Base-by-base conservation (phyloP, 2,113 vertebrate genomes). In the Aramus guarauna region DNA sequence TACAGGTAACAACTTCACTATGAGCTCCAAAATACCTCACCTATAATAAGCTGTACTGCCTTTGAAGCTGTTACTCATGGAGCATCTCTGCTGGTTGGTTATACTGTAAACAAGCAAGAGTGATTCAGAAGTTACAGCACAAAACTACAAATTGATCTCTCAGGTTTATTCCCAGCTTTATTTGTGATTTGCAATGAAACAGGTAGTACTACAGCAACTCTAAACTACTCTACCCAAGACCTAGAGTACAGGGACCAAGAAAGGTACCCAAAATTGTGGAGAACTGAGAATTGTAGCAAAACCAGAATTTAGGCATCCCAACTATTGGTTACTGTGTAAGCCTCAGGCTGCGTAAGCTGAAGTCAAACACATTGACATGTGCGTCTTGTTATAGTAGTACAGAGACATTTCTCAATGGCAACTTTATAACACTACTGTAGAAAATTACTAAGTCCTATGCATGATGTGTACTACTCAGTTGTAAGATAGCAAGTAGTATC, bases 331-430 rank as follows among this genome's bases (percentile, higher is more conserved):
- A 24, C 11, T 1, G 0, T 7, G 5, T 11, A 41, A 90, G 26
- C 8, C 12, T 48, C 71, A 55, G 19, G 30, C 29, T 59, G 29
- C 10, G 9, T 18, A 83, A 37, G 2, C 2, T 63, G 32, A 68
- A 74, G 32, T n/a, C 29, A 73, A 76, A 60, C 7, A 41, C 15
- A 6, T 1, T 15, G 20, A 80, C 73, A 58, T 0, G 0, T n/a
- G 9, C 12, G 37, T 37, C 47, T 29, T 45, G 6, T 32, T 75
- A 60, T 30, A 85, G 43, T 23, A 72, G 37, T 7, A 58, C 11
- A 55, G 23, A 50, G 18, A 45, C n/a, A 34, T 37, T 60, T 29
- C 29, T 41, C 36, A 62, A 5, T 3, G 0, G 12, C 37, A 81
- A 32, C 60, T 55, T 89, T 5, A 58, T 24, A 45, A n/a, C 12